Base-by-base conservation (phyloP, 2,888 invertebrate genomes). In the Priocnemis perturbator region DNA sequence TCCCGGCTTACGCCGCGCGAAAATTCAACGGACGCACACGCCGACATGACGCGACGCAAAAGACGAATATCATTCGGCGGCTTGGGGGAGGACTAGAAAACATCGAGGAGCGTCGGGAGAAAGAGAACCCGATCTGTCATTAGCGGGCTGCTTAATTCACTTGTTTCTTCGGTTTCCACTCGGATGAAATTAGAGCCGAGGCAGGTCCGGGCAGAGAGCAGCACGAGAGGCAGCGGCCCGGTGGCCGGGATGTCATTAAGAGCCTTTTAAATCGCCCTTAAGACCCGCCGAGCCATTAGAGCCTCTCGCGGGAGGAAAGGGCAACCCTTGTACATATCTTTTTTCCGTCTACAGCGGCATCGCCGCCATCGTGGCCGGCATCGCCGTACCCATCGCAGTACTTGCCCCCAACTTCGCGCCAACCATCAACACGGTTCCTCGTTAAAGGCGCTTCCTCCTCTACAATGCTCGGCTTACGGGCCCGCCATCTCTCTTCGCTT, bases 151-250 rank as follows among this genome's bases (percentile, higher is more conserved):
- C 83, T 83, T 88, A 88, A 88, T 88, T 87, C 87, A 88, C 88
- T 88, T 88, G 88, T 88, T 88, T 88, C 88, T 88, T 88, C 87
- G 85, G 88, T 88, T 88, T 88, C 87, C 87, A 87, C 86, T 85
- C 67, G 81, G 85, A 81, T 85, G 85, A 85, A 85, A 85, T 85
- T 85, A 83, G 82, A 85, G 79, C 82, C 81, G 76, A 75, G 77
- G 74, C 69, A 63, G 71, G 11, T 50, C 50, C 7, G 50, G 50
- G 50, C 14, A 37, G 37, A 37, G 37, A 37, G 37, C 64, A 56
- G 64, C 67, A 60, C 52, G 21, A 20, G 45, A 19, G 37, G 21
- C 45, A 15, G 37, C n/a, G 9, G 48, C 20, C 44, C n/a, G 26
- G 57, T 23, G 66, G 68, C 65, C 69, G 77, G 84, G 86, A 88